These are phyloP conservation scores for Tuta absoluta DNA, from an alignment of 2,888 invertebrate species.

Conservation along the genomic window DNA sequence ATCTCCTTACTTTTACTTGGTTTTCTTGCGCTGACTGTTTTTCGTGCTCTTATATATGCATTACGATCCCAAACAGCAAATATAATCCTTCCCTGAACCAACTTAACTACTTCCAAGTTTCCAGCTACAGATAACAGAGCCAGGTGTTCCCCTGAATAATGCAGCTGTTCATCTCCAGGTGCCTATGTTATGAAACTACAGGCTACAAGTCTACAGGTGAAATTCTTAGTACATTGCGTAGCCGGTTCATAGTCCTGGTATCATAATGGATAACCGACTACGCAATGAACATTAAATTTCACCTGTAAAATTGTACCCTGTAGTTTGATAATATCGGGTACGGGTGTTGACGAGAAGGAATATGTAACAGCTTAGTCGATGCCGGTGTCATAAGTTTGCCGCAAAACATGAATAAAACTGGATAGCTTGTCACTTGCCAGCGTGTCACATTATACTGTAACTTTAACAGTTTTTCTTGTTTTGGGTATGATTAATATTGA, in stretches of 20 bases:
- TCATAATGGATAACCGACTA: too few species aligned
- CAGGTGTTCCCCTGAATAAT: slow-evolving; percentile 63
- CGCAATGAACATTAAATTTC: background rate
- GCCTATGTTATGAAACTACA: background rate
- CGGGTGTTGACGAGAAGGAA: slow-evolving; percentile 6
- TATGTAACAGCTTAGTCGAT: slow-evolving; percentile 14
- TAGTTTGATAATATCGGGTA: background rate
- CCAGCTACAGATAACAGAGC: slow-evolving; percentile 69
- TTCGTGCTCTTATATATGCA: too few species aligned
- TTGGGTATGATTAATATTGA: too few species aligned
- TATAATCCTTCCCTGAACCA: background rate
- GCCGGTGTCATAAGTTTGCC: slow-evolving; percentile 10
- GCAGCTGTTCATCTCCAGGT: slow-evolving; percentile 34
- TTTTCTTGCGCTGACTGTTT: too few species aligned
- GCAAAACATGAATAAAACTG: background rate
- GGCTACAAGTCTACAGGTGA: too few species aligned
- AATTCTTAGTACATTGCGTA: too few species aligned
- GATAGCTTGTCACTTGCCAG: slow-evolving; percentile 1
- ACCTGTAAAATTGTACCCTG: background rate
- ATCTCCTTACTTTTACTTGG: too few species aligned
- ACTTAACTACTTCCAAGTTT: slow-evolving; percentile 53
- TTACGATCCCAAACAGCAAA: too few species aligned
- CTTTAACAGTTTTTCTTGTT: too few species aligned
- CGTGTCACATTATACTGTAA: too few species aligned
- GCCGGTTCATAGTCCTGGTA: too few species aligned